A percentile compares a stretch with the other conserved stretches of the same genome.
phyloP scores from a whole-genome alignment of 2,797 vertebrate genomes.

The Hozukius guyotensis region DNA sequence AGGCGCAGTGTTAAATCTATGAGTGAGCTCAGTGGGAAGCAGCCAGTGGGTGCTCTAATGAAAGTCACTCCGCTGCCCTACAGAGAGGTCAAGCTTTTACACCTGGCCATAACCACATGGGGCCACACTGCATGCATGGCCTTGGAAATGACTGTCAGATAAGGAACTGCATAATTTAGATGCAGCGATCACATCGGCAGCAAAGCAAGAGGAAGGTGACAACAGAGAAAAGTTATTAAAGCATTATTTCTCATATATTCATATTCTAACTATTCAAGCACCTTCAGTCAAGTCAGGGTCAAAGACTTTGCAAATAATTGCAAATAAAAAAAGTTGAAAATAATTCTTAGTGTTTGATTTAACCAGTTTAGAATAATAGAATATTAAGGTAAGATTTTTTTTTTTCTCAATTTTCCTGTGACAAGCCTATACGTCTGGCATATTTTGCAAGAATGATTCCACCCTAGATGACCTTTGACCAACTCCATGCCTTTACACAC shows the following conservation, averaged over 20 bases:
- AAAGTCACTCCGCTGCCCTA: slow-evolving; percentile 80
- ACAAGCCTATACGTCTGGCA: background rate
- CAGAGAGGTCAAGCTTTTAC: slow-evolving; percentile 81
- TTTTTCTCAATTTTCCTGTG: background rate
- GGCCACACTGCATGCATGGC: slow-evolving; percentile 65
- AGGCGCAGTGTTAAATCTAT: slow-evolving; percentile 59
- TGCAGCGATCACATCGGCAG: slow-evolving; percentile 33
- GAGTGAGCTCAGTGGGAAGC: slow-evolving; percentile 68
- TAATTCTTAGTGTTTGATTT: background rate
- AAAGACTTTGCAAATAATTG: background rate
- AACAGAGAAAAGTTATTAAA: slow-evolving; percentile 4
- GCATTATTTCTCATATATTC: background rate
- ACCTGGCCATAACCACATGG: slow-evolving; percentile 76
- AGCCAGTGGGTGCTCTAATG: slow-evolving; percentile 73
- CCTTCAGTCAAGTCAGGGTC: background rate
- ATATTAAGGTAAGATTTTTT: background rate
- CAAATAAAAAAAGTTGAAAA: background rate
- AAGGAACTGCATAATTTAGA: slow-evolving; percentile 73
- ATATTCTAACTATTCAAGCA: background rate
- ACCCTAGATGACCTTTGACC: background rate
- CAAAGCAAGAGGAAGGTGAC: slow-evolving; percentile 16
- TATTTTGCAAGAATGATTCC: background rate
- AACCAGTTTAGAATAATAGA: background rate
- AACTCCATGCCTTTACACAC: background rate
- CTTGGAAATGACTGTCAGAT: slow-evolving; percentile 77